Evolutionary conservation across 2,797 vertebrate species (phyloP).

Genomic region (Perodicticus potto): DNA sequence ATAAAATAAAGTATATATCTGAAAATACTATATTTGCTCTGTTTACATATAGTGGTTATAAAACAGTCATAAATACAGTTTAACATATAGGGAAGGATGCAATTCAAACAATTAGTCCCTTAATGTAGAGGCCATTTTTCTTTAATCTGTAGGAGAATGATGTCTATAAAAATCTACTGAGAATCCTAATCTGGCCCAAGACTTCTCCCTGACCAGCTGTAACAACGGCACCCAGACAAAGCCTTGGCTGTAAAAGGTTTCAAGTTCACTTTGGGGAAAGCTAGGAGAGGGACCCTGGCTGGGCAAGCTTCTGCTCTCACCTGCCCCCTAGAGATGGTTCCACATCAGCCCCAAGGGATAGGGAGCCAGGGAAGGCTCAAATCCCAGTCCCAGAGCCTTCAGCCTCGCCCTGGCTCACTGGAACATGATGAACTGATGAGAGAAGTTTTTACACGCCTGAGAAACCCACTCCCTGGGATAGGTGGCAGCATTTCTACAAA

Average conservation of each 20-base stretch:
- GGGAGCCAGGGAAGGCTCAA: not conserved
- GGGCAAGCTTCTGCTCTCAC: not conserved
- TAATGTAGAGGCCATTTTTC: not conserved
- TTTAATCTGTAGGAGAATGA: not conserved
- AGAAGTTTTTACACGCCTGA: not conserved
- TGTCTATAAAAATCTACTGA: not conserved
- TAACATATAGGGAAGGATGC: slow-evolving; percentile 56
- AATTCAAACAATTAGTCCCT: not conserved
- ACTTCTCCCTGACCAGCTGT: not conserved
- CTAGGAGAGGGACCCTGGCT: not conserved
- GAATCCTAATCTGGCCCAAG: not conserved
- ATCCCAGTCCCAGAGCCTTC: not conserved
- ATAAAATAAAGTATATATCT: not conserved
- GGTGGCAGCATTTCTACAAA: not conserved
- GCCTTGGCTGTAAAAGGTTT: slow-evolving; percentile 3
- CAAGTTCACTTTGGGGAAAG: not conserved
- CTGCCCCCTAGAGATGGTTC: slow-evolving; percentile 21
- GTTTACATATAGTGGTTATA: not conserved
- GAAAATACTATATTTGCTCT: slow-evolving; percentile 34
- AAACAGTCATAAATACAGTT: slow-evolving; percentile 45
- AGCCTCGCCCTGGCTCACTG: not conserved
- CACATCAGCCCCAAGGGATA: slow-evolving; percentile 49
- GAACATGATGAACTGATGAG: not conserved
- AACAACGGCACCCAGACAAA: not conserved
- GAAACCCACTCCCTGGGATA: not conserved